A percentile compares a stretch with the other conserved stretches of the same genome.
Evolutionary conservation across 2,797 vertebrate species (phyloP).

Genomic region (Xenops minutus): DNA sequence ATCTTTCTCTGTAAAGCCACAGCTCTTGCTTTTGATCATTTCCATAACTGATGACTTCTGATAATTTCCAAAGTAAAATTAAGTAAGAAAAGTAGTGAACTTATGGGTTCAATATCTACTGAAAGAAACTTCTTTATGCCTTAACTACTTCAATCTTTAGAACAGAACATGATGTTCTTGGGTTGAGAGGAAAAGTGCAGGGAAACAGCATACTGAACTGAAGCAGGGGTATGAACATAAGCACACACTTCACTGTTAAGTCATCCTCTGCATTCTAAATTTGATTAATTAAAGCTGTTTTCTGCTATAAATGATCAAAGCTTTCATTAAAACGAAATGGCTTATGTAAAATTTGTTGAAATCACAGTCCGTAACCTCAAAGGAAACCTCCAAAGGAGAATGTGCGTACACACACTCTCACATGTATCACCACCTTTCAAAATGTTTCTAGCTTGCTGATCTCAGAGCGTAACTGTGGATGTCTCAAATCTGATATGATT

Average conservation of each 20-base stretch:
- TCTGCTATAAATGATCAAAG: constrained; percentile 50
- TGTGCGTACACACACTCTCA: accelerated
- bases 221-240: not conserved
- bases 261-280: not conserved
- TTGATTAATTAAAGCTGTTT: constrained; percentile 4
- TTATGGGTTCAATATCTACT: not conserved
- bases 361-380: not conserved
- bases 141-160: not conserved
- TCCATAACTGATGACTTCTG: not conserved
- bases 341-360: not conserved
- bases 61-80: not conserved
- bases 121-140: not conserved
- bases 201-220: not conserved
- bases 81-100: not conserved
- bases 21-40: not conserved
- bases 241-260: not conserved
- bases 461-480: not conserved
- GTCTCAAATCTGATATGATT: not conserved
- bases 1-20: not conserved
- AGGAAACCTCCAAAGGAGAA: not conserved
- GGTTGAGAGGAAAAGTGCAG: not conserved
- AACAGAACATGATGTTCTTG: not conserved
- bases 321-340: constrained; percentile 16
- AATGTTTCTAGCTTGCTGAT: not conserved
- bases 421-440: not conserved